These are phyloP conservation scores for Bombus consobrinus DNA, from an alignment of 1,140 invertebrate genomes.

Conservation along the genomic window DNA sequence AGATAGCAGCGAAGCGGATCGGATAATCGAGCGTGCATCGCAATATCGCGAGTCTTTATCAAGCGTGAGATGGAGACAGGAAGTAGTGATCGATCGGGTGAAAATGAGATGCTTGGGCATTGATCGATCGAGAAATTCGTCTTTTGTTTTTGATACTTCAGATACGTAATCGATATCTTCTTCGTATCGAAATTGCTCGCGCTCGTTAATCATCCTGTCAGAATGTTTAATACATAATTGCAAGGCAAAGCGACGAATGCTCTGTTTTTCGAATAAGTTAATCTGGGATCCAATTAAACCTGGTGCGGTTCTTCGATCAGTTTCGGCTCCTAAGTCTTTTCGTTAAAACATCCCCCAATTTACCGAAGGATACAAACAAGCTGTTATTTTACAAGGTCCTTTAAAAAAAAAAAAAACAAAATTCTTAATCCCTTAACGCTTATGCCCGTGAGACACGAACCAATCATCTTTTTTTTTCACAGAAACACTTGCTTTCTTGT, in stretches of 20 bases:
- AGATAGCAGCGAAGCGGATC: neutral
- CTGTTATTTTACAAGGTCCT: no score
- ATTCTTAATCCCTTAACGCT: no score
- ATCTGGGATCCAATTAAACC: neutral
- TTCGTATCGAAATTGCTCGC: neutral
- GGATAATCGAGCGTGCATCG: conserved; percentile 21
- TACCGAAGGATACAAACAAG: no score
- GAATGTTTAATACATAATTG: conserved; percentile 4
- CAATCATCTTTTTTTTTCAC: no score
- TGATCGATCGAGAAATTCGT: conserved; percentile 13
- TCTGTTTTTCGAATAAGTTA: neutral
- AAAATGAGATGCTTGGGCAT: conserved; percentile 1
- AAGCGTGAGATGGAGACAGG: neutral
- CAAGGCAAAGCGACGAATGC: neutral
- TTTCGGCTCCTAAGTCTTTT: neutral
- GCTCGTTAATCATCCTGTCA: conserved; percentile 24
- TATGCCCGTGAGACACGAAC: no score
- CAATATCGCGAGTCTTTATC: neutral
- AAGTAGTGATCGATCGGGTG: conserved; percentile 7
- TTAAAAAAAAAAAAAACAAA: no score
- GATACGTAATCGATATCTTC: conserved; percentile 25
- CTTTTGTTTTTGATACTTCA: conserved; percentile 1
- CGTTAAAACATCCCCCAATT: neutral
- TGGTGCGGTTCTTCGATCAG: no score
- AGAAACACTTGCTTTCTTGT: no score